These are phyloP conservation scores for Mobula hypostoma DNA, from an alignment of 2,113 vertebrate genomes.

Conservation along the genomic window DNA sequence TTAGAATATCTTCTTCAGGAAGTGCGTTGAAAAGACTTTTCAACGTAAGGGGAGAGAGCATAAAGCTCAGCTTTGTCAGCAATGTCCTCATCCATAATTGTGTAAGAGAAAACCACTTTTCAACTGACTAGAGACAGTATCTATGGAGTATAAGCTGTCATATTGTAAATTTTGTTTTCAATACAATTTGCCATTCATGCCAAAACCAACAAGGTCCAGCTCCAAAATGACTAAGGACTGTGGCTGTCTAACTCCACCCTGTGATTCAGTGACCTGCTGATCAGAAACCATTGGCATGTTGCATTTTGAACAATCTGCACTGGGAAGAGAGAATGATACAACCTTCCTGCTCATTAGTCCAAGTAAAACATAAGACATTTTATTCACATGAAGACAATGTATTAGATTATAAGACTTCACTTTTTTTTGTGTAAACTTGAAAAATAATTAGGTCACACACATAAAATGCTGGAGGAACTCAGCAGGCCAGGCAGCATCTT, in stretches of 20 bases:
- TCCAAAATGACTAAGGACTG: not conserved
- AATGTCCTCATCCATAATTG: too few relatives aligned
- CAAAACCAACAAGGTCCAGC: not conserved
- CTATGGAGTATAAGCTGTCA: not conserved
- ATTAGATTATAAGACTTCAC: not conserved
- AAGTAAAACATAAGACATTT: not conserved
- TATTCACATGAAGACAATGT: not conserved
- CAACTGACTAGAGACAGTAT: not conserved
- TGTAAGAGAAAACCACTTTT: not conserved
- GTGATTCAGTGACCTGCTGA: not conserved
- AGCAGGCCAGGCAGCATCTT: too few relatives aligned
- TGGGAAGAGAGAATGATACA: not conserved
- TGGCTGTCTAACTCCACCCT: not conserved
- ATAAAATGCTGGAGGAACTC: too few relatives aligned
- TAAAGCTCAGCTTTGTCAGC: too few relatives aligned
- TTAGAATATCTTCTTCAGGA: too few relatives aligned
- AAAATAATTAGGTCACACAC: not conserved
- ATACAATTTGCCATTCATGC: not conserved
- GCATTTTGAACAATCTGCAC: not conserved
- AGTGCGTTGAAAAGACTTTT: too few relatives aligned
- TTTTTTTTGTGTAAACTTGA: not conserved
- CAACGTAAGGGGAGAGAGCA: too few relatives aligned
- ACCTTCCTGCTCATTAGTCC: not conserved
- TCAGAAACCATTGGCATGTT: not conserved
- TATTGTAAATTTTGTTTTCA: not conserved